Conservation (phyloP, 2,888 invertebrate species). For the Artemia sinica region DNA sequence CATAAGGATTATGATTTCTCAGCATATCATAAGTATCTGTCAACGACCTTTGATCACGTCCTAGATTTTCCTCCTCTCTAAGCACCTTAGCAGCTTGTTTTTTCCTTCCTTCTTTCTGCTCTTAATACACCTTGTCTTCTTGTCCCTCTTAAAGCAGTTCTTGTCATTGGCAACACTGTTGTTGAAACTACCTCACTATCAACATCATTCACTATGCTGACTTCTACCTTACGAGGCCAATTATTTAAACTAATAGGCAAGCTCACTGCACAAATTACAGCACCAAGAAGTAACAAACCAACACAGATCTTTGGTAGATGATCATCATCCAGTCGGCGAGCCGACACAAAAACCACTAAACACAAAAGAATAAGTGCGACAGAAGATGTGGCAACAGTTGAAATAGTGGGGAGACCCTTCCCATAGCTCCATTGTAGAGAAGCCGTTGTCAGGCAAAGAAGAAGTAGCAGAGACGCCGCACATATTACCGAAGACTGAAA, state of each 20-base stretch:
- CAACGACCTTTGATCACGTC: constrained; percentile 9
- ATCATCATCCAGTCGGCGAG: constrained; percentile 11
- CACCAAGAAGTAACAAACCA: constrained; percentile 10
- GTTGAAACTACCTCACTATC: constrained; percentile 1
- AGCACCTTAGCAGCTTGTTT: neutral
- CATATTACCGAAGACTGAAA: constrained; percentile 29
- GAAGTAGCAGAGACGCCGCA: constrained; percentile 13
- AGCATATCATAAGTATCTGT: neutral
- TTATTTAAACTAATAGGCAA: constrained; percentile 3
- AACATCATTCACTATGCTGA: neutral
- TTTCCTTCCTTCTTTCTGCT: constrained; percentile 2
- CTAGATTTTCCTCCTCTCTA: neutral
- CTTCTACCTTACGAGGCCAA: constrained; percentile 4
- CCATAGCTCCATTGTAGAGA: neutral
- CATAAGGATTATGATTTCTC: constrained; percentile 11
- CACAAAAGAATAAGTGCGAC: neutral
- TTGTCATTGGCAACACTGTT: constrained; percentile 4
- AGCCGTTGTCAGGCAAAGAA: constrained; percentile 10
- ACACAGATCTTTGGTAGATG: constrained; percentile 6
- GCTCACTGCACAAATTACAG: constrained; percentile 12
- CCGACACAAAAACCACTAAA: constrained; percentile 1
- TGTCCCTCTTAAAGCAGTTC: neutral
- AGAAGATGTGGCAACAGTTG: constrained; percentile 11
- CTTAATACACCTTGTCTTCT: constrained; percentile 5
- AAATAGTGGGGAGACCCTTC: neutral